Evolutionary conservation across 2,797 vertebrate species (phyloP).

Genomic region (Zenarchopterus dispar): DNA sequence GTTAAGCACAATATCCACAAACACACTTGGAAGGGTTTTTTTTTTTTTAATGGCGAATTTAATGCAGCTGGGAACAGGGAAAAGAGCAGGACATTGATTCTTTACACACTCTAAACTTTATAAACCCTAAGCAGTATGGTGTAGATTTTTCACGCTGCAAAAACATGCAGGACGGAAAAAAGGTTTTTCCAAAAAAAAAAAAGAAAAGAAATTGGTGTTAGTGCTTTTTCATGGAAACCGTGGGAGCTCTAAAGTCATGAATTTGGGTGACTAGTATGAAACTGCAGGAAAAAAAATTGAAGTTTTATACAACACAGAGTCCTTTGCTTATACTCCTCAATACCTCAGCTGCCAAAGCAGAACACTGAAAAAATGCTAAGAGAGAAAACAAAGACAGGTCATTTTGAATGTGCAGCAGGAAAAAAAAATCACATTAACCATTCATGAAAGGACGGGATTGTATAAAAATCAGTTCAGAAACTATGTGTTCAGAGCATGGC

Average conservation of each 20-base stretch:
- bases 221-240: constrained; percentile 35
- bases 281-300: constrained; percentile 10
- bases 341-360: constrained; percentile 7
- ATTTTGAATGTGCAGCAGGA: constrained; percentile 26
- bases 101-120: constrained; percentile 47
- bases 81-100: constrained; percentile 57
- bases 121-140: constrained; percentile 44
- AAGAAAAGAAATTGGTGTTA: no score
- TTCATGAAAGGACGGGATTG: constrained; percentile 29
- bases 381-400: constrained; percentile 28
- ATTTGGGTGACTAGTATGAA: no score
- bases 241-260: constrained; percentile 32
- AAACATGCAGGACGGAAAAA: constrained; percentile 45
- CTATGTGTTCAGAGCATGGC: constrained; percentile 36
- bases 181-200: constrained; percentile 35
- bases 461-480: constrained; percentile 20
- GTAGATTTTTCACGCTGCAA: constrained; percentile 52
- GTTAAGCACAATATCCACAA: constrained; percentile 11
- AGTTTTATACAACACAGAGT: constrained; percentile 18
- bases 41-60: not conserved
- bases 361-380: constrained; percentile 10
- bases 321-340: constrained; percentile 20
- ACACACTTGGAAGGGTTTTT: constrained; percentile 21
- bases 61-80: constrained; percentile 39
- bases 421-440: constrained; percentile 11